These are phyloP conservation scores for Enteromius fasciolatus DNA, from an alignment of 2,797 vertebrate genomes.

Conservation along the genomic window DNA sequence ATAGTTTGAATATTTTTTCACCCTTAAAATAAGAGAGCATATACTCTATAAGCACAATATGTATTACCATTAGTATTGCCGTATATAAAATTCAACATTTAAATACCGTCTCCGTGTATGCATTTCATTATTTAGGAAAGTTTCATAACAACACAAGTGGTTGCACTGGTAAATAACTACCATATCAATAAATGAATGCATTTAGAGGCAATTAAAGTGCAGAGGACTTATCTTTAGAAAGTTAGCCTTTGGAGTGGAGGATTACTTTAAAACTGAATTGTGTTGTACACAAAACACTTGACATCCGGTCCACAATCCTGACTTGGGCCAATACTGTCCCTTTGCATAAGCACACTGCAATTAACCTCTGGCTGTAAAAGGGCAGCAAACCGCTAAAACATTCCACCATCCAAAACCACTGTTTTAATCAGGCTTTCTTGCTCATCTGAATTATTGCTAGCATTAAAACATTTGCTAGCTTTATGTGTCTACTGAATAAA, in stretches of 20 bases:
- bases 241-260: slow-evolving; percentile 55
- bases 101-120: background rate
- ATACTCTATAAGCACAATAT: background rate
- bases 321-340: slow-evolving; percentile 63
- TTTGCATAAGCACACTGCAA: slow-evolving; percentile 72
- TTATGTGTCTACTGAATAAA: background rate
- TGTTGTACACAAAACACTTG: slow-evolving; percentile 67
- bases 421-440: slow-evolving; percentile 61
- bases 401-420: slow-evolving; percentile 58
- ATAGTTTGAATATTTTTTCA: background rate
- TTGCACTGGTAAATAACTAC: slow-evolving; percentile 11
- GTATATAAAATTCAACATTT: background rate
- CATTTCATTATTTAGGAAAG: background rate
- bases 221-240: slow-evolving; percentile 53
- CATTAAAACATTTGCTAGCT: background rate
- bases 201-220: slow-evolving; percentile 67
- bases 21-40: background rate
- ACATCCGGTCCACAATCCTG: slow-evolving; percentile 60
- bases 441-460: background rate
- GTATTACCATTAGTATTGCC: no score
- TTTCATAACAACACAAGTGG: background rate
- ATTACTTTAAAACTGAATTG: slow-evolving; percentile 69
- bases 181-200: slow-evolving; percentile 53
- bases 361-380: slow-evolving; percentile 72
- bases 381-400: slow-evolving; percentile 61